Base-by-base conservation (phyloP, 1,140 invertebrate species). In the Drosophila arawakana region DNA sequence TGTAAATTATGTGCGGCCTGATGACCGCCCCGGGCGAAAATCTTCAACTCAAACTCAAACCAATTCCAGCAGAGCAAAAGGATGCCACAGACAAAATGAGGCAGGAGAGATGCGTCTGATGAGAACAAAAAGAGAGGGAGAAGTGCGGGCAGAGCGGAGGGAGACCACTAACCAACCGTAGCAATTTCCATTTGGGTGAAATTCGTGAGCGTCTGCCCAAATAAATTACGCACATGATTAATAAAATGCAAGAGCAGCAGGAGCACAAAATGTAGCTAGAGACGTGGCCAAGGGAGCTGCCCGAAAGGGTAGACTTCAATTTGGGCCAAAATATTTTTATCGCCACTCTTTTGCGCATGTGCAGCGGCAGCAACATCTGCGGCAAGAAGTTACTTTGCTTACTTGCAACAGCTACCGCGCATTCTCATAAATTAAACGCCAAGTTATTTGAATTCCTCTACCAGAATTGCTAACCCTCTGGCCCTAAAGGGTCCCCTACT, bases 371-470 rank as follows among this genome's bases (percentile, higher is more conserved):
- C 34, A 57, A 30, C 25, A 30, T 30, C 25, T 30, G 25, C 25
- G 25, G 25, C 25, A 30, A 30, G 49, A 2, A 21, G 35, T 18
- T 39, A 46, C 47, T 47, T 25, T 34, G 50, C 10, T 25, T 34
- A 47, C 10, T 35, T 58, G 30, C 21, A 39, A 50, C 79, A 50
- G 83, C 83, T 89, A 88, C 83, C 84, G 84, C 75, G 84, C 85
- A 89, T 89, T 89, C 84, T 80, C 84, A 89, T 89, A 89, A 89
- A 89, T 89, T 89, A 89, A 89, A 89, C 74, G 84, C 84, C 84
- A 89, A 84, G 84, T 89, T 89, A 89, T 89, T 89, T 89, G 84
- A 89, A 89, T 89, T 89, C 84, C 73, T 73, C 63, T 47, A 34
- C 71, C 68, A 50, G n/a, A 30, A 30, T 30, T 71, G 52, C 21